These are phyloP conservation scores for Watsonalla binaria DNA, from an alignment of 2,888 invertebrate genomes.

Conservation along the genomic window DNA sequence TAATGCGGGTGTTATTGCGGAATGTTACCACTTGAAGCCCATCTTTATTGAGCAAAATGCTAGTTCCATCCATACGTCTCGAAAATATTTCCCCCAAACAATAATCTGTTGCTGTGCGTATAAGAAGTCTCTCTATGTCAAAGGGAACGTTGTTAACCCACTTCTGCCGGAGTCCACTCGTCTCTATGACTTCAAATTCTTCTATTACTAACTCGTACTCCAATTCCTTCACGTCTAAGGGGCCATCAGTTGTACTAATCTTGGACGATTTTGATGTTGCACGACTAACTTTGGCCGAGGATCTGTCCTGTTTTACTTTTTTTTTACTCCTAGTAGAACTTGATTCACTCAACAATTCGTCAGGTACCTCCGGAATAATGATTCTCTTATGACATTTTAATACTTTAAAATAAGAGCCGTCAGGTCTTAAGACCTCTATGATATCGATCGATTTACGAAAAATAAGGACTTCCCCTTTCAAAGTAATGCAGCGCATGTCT, in stretches of 20 bases:
- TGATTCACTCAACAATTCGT: slow-evolving; percentile 28
- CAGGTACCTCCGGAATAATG: slow-evolving; percentile 16
- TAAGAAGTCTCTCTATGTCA: slow-evolving; percentile 50
- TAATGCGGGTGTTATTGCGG: slow-evolving; percentile 61
- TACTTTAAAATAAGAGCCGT: slow-evolving; percentile 54
- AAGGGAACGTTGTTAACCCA: slow-evolving; percentile 39
- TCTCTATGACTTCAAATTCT: slow-evolving; percentile 56
- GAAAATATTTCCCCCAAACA: slow-evolving; percentile 62
- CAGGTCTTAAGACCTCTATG: slow-evolving; percentile 51
- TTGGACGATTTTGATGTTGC: slow-evolving; percentile 41
- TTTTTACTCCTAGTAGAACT: slow-evolving; percentile 49
- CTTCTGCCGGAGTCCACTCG: slow-evolving; percentile 49
- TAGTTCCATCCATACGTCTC: slow-evolving; percentile 64
- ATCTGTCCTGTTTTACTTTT: slow-evolving; percentile 35
- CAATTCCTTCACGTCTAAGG: slow-evolving; percentile 16
- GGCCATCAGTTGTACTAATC: slow-evolving; percentile 20
- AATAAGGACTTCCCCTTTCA: slow-evolving; percentile 63
- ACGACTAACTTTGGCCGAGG: slow-evolving; percentile 38
- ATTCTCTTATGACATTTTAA: slow-evolving; percentile 43
- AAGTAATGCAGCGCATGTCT: slow-evolving; percentile 59
- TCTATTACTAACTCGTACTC: slow-evolving; percentile 50
- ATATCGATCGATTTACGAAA: slow-evolving; percentile 44
- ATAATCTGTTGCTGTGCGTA: slow-evolving; percentile 64
- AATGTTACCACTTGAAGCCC: slow-evolving; percentile 60
- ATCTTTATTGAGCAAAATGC: slow-evolving; percentile 56